Conservation (phyloP, 1,140 invertebrate species). For the Polypedilum pembai region DNA sequence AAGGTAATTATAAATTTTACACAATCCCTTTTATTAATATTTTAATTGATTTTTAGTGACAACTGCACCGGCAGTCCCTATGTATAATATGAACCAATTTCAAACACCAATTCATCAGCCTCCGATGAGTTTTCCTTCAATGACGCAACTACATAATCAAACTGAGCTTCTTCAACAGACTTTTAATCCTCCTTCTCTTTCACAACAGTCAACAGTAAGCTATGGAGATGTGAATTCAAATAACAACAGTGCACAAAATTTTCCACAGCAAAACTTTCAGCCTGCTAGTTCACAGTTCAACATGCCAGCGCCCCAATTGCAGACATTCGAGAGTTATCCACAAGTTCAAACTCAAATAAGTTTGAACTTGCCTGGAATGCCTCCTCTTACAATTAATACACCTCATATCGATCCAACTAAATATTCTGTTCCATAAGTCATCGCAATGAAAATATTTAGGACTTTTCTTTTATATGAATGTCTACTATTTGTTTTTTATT, state of each 20-base stretch:
- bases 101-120: background rate
- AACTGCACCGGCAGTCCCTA: background rate
- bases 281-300: background rate
- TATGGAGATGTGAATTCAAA: background rate
- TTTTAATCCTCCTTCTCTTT: background rate
- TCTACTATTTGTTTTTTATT: background rate
- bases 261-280: background rate
- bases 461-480: background rate
- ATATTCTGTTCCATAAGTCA: background rate
- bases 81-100: conserved; percentile 23
- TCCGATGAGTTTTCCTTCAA: background rate
- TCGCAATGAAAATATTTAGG: background rate
- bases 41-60: background rate
- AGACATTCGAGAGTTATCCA: conserved; percentile 14
- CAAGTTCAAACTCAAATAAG: conserved; percentile 28
- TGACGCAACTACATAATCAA: background rate
- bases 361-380: conserved; percentile 59
- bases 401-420: conserved; percentile 37
- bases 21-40: too few species aligned
- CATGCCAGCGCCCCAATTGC: background rate
- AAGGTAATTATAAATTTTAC: too few species aligned
- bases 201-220: background rate
- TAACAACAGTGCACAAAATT: background rate
- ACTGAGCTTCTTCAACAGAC: background rate
- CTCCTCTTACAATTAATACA: conserved; percentile 71